A percentile compares a stretch with the other conserved stretches of the same genome.
Conservation (phyloP, 2,797 vertebrate genomes). For the Chelon labrosus region DNA sequence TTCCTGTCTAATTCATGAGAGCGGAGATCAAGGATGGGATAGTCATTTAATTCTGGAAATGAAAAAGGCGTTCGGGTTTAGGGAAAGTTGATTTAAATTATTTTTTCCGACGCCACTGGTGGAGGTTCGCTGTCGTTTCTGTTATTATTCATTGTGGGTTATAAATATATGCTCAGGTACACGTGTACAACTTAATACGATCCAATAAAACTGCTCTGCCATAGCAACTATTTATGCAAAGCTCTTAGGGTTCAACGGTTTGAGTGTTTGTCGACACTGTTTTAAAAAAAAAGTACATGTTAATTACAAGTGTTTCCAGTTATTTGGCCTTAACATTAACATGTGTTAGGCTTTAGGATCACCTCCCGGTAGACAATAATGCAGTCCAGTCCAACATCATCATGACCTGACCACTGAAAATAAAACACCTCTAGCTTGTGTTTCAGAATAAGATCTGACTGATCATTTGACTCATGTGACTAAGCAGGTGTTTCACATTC, state of each 20-base stretch:
- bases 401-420: neutral
- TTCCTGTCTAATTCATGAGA: conserved; percentile 73
- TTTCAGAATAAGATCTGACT: no score
- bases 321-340: neutral
- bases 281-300: neutral
- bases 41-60: conserved; percentile 50
- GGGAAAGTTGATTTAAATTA: conserved; percentile 28
- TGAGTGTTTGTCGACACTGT: neutral
- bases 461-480: no score
- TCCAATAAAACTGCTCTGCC: neutral
- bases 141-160: neutral
- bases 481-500: no score
- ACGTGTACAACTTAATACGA: neutral
- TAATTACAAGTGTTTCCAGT: neutral
- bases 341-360: neutral
- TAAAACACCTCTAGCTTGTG: no score
- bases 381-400: neutral
- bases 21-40: conserved; percentile 53
- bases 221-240: neutral
- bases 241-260: neutral
- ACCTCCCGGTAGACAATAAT: neutral
- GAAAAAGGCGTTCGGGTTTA: conserved; percentile 36
- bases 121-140: neutral
- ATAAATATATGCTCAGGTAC: neutral
- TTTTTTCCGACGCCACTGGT: conserved; percentile 4